Conservation (phyloP, 2,797 vertebrate species). For the Coregonus suidteri region DNA sequence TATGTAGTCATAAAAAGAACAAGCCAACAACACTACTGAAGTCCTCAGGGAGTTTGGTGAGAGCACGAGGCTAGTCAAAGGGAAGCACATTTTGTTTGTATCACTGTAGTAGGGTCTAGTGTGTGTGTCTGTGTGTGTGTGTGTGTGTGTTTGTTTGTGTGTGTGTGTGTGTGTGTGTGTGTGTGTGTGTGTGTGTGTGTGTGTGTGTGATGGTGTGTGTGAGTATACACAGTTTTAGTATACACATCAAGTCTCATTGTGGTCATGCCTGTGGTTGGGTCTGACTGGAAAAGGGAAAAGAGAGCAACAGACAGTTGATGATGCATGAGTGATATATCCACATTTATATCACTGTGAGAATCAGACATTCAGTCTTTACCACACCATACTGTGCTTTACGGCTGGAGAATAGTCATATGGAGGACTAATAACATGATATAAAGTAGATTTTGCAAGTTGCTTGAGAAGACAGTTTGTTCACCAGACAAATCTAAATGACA, state of each 20-base stretch:
- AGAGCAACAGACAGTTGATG: constrained; percentile 38
- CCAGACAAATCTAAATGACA: background rate
- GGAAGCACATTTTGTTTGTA: background rate
- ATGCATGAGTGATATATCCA: constrained; percentile 41
- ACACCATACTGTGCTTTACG: background rate
- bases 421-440: background rate
- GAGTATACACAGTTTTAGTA: background rate
- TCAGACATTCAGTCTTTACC: background rate
- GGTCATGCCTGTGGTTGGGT: constrained; percentile 53
- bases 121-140: background rate
- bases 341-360: background rate
- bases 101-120: background rate
- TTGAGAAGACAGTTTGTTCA: constrained; percentile 14
- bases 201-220: constrained; percentile 22
- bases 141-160: no score
- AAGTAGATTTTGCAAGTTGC: constrained; percentile 30
- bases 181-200: background rate
- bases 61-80: background rate
- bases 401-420: background rate
- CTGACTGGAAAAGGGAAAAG: constrained; percentile 36
- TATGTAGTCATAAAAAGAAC: no score
- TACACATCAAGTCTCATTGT: constrained; percentile 38
- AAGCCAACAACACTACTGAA: no score
- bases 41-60: background rate
- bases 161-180: constrained; percentile 18